Evolutionary conservation across 2,113 vertebrate genomes (phyloP), one percentile per base, ranked within the genome.

Genomic region (Gallinago paraguaiae): DNA sequence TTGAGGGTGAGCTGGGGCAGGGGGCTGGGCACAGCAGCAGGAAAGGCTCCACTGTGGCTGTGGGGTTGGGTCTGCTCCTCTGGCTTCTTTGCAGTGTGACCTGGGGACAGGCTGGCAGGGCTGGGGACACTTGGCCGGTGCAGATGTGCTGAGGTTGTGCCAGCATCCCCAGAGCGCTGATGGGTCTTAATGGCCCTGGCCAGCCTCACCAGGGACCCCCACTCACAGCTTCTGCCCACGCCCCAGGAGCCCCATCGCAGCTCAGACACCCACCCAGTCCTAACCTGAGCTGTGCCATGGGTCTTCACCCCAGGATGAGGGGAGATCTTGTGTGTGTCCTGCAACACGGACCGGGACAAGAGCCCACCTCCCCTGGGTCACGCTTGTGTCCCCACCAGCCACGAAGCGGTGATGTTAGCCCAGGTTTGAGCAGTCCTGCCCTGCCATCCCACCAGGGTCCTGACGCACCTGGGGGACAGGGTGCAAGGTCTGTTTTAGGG

Each of bases 391-490:
- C 17, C 20, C n/a, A 14, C 17, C 37, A 72, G 71, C 23, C 71
- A 60, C 35, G 46, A 33, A 56, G n/a, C 22, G 20, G 19, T 16
- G 70, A 19, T 50, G 48, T 13, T 35, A 45, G 4, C 2, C 31
- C 51, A 71, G 57, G 20, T 13, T 46, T 63, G 54, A 77, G 37
- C 41, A 35, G 46, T 22, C 77, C 24, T 61, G n/a, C 28, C 39
- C 67, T 84, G 25, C 28, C 39, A 27, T n/a, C 33, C 13, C 0
- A 0, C 2, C 3, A 27, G 71, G 39, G 60, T 67, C 17, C 76
- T 68, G 53, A 41, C 31, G 37, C 43, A 64, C 10, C 7, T 0
- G 0, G 4, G 9, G 11, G 2, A 1, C 5, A 51, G 23, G 18
- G n/a, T 67, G 45, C 37, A 59, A 75, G 39, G 43, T 76, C 33